Conservation (phyloP, 2,113 vertebrate species). For the Saiga tatarica region DNA sequence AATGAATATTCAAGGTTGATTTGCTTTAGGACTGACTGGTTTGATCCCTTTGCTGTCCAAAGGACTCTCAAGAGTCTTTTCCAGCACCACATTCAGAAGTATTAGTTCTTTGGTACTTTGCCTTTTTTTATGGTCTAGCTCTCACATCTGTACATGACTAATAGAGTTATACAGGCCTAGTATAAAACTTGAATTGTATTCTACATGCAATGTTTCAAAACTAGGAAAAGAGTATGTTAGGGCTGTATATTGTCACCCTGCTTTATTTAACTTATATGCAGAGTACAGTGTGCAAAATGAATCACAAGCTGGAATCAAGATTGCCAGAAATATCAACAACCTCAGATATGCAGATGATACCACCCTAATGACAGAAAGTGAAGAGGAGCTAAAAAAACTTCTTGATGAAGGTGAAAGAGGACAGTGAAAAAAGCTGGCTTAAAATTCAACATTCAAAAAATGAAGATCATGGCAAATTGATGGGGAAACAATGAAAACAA, state of each 20-base stretch:
- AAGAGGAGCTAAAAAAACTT: background rate
- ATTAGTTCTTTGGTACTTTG: background rate
- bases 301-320: background rate
- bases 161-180: background rate
- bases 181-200: background rate
- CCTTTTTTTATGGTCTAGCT: background rate
- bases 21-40: background rate
- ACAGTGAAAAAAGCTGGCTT: background rate
- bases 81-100: background rate
- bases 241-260: background rate
- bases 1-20: background rate
- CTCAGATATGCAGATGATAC: background rate
- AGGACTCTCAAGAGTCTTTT: background rate
- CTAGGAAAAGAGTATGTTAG: background rate
- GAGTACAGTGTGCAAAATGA: background rate
- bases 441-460: background rate
- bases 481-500: background rate
- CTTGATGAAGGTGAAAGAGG: background rate
- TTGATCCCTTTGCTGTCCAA: background rate
- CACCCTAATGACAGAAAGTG: background rate
- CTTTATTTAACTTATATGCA: background rate
- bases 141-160: background rate
- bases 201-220: background rate
- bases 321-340: background rate
- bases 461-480: background rate